phyloP scores from a whole-genome alignment of 2,113 vertebrate genomes.

The Catagonus wagneri region DNA sequence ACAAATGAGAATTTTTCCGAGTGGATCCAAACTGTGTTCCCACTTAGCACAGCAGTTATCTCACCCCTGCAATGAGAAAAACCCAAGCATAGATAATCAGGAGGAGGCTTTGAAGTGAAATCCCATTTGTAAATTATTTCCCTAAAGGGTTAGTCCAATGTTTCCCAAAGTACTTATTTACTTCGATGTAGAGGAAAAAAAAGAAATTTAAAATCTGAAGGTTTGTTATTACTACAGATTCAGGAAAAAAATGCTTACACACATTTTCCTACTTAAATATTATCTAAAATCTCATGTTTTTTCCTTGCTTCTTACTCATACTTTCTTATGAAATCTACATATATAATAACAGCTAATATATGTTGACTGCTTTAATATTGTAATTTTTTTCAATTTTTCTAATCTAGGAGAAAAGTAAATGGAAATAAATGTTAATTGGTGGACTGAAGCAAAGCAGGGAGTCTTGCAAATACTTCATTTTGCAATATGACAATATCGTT shows the following conservation, averaged over 20 bases:
- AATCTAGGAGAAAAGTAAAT: background rate
- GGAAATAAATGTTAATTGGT: background rate
- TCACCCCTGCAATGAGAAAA: background rate
- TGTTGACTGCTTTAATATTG: background rate
- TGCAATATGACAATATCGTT: background rate
- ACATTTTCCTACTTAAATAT: background rate
- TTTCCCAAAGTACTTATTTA: background rate
- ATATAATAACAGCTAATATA: background rate
- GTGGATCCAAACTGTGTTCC: background rate
- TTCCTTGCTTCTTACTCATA: background rate
- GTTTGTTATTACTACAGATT: background rate
- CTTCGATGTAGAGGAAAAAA: background rate
- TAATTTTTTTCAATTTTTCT: background rate
- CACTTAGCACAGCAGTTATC: background rate
- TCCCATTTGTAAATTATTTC: conserved; percentile 31
- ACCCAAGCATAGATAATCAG: background rate
- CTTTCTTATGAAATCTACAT: background rate
- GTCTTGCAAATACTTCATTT: background rate
- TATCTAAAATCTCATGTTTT: background rate
- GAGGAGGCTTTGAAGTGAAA: conserved; percentile 5
- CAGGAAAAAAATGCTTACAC: background rate
- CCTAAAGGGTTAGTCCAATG: background rate
- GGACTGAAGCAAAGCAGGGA: background rate
- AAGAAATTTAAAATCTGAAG: background rate
- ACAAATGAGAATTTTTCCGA: conserved; percentile 34